A percentile compares a stretch with the other conserved stretches of the same genome.
Evolutionary conservation across 2,888 invertebrate genomes (phyloP).

Genomic region (Crocallis elinguaria): DNA sequence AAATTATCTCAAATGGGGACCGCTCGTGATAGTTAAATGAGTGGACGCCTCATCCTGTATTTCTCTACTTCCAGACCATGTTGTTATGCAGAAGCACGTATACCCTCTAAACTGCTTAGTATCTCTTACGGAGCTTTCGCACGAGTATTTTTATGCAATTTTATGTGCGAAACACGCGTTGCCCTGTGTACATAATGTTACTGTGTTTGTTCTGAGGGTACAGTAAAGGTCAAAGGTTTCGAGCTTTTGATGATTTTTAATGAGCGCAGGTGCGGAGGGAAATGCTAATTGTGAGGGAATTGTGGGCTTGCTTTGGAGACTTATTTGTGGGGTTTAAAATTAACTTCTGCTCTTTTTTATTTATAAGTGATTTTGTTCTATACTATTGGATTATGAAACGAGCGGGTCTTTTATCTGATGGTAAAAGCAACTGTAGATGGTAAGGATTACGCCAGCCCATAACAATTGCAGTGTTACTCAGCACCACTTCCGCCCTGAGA

Average conservation of each 20-base stretch:
- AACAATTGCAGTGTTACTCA: too few species aligned
- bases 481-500: too few species aligned
- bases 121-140: slow-evolving; percentile 33
- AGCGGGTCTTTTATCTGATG: too few species aligned
- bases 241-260: slow-evolving; percentile 19
- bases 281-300: neutral
- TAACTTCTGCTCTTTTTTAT: too few species aligned
- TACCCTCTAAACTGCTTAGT: slow-evolving; percentile 39
- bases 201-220: slow-evolving; percentile 31
- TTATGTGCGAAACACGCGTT: slow-evolving; percentile 45
- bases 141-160: slow-evolving; percentile 43
- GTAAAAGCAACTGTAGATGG: too few species aligned
- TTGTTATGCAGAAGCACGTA: slow-evolving; percentile 52
- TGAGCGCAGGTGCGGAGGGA: neutral
- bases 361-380: too few species aligned
- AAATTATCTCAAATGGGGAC: too few species aligned
- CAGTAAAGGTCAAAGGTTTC: slow-evolving; percentile 31
- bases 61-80: slow-evolving; percentile 30
- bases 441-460: too few species aligned
- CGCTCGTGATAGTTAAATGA: too few species aligned
- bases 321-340: too few species aligned
- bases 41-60: slow-evolving; percentile 49
- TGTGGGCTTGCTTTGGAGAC: neutral
- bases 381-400: too few species aligned
- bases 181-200: slow-evolving; percentile 39